Evolutionary conservation across 2,113 vertebrate species (phyloP).

Genomic region (Cichladusa arquata): DNA sequence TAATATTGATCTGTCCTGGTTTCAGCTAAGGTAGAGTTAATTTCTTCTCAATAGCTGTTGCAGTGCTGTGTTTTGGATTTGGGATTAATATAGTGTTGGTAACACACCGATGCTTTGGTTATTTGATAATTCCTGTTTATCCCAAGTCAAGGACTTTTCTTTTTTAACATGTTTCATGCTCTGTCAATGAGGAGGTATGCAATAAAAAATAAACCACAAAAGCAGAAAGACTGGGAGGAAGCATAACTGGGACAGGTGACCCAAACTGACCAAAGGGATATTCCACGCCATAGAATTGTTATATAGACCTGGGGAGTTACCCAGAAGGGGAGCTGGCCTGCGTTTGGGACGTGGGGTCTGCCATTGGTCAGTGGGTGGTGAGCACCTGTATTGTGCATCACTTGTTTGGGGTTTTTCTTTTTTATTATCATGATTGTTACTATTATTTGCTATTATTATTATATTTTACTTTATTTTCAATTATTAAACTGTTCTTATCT

Average conservation of each 20-base stretch:
- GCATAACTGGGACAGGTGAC: background rate
- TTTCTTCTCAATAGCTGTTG: background rate
- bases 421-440: background rate
- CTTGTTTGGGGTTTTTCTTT: background rate
- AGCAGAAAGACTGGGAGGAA: background rate
- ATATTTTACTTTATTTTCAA: background rate
- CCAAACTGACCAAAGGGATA: background rate
- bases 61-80: background rate
- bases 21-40: background rate
- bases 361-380: background rate
- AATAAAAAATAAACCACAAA: background rate
- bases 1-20: background rate
- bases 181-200: background rate
- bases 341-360: accelerated
- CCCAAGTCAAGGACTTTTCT: background rate
- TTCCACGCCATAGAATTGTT: background rate
- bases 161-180: background rate
- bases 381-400: background rate
- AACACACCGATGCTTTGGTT: background rate
- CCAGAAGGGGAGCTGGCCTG: background rate
- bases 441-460: background rate
- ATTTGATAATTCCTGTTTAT: background rate
- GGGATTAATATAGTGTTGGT: background rate
- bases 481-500: background rate
- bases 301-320: background rate